phyloP scores from a whole-genome alignment of 2,113 vertebrate genomes.

The Campylomormyrus numenius region DNA sequence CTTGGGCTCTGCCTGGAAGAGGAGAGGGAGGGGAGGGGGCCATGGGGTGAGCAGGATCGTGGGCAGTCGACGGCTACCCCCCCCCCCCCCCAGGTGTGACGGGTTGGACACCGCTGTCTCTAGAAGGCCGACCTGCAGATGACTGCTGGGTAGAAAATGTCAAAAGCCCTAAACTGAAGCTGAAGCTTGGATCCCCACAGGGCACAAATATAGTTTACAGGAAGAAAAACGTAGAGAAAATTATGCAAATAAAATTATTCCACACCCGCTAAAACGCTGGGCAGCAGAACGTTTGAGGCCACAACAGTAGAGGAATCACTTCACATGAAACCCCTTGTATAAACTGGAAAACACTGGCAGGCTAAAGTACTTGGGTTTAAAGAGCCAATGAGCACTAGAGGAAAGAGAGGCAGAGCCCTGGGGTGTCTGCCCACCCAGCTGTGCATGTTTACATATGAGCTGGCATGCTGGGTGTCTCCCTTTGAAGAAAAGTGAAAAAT shows the following conservation, averaged over 20 bases:
- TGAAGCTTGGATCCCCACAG: background rate
- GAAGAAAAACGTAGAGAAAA: background rate
- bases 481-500: background rate
- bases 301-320: background rate
- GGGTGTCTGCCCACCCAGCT: background rate
- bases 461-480: background rate
- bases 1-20: constrained; percentile 67
- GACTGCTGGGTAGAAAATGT: background rate
- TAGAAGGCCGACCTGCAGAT: background rate
- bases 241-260: background rate
- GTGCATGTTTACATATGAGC: background rate
- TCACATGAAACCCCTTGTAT: background rate
- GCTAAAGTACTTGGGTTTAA: background rate
- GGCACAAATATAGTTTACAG: background rate
- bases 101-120: background rate
- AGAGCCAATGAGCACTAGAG: background rate
- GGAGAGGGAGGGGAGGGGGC: constrained; percentile 24
- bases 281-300: background rate
- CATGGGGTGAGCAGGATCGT: background rate
- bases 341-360: background rate
- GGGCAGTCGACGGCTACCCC: background rate
- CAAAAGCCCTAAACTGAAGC: background rate
- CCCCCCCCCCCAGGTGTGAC: background rate
- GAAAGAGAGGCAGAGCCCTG: background rate
- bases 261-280: background rate